These are phyloP conservation scores for Oryzias melastigma DNA, from an alignment of 2,113 vertebrate genomes.

Conservation along the genomic window DNA sequence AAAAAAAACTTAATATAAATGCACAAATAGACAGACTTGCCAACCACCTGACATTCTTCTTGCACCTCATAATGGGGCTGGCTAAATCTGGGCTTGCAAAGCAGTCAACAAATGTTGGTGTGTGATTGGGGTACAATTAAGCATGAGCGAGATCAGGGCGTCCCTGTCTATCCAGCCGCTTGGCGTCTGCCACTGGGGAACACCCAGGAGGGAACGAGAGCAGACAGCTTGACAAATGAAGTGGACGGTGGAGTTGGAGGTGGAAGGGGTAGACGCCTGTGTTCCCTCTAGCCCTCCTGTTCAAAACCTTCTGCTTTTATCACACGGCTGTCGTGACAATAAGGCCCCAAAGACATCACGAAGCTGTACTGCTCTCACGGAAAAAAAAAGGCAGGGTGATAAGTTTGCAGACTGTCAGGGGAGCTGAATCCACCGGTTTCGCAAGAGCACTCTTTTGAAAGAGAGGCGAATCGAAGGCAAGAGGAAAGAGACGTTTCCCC, in stretches of 20 bases:
- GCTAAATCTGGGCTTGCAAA: neutral
- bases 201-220: slow-evolving; percentile 33
- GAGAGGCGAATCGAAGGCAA: slow-evolving; percentile 33
- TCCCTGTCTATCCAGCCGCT: slow-evolving; percentile 34
- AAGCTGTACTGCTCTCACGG: neutral
- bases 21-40: too few species aligned
- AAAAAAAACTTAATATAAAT: neutral
- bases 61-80: too few species aligned
- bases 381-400: slow-evolving; percentile 41
- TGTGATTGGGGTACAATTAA: slow-evolving; percentile 28
- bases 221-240: slow-evolving; percentile 54
- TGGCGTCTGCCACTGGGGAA: slow-evolving; percentile 48
- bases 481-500: slow-evolving; percentile 61
- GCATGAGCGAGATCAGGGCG: slow-evolving; percentile 26
- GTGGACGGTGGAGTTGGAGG: slow-evolving; percentile 22
- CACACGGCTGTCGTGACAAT: slow-evolving; percentile 48
- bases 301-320: slow-evolving; percentile 43
- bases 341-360: slow-evolving; percentile 30
- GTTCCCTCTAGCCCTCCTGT: slow-evolving; percentile 4
- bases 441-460: slow-evolving; percentile 48
- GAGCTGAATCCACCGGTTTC: slow-evolving; percentile 43
- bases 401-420: slow-evolving; percentile 53
- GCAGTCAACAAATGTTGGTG: slow-evolving; percentile 22
- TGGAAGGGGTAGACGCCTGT: slow-evolving; percentile 26
- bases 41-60: too few species aligned